Base-by-base conservation (phyloP, 2,797 vertebrate genomes). In the Rachycentron canadum region DNA sequence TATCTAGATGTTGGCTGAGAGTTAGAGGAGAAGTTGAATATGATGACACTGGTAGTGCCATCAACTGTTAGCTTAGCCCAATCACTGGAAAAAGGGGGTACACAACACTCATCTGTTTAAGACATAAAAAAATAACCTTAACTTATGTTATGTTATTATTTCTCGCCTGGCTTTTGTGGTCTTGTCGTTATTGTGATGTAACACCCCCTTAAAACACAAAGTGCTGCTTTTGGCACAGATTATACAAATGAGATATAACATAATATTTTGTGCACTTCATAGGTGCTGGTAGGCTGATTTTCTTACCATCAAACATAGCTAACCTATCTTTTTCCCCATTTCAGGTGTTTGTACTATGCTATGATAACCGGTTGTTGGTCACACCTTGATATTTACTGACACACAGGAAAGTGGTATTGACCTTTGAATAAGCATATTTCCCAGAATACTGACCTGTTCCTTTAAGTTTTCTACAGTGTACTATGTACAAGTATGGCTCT, bases 1-100 rank as follows among this genome's bases (percentile, higher is more conserved):
- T 57, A 57, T 16, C 21, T 40, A 1, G 16, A 56, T 45, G 30
- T 19, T 45, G 73, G 43, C 45, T 4, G 57, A 71, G 25, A 78
- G 16, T n/a, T 63, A 1, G 30, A 69, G 58, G 28, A 57, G n/a
- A 64, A 30, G 43, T 7, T 1, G 3, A 66, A 69, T 12, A 23
- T 52, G 6, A 73, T 40, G 36, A 14, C 14, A 2, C 23, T 30
- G 40, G 13, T 26, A 63, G 43, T 21, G 19, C 7, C 23, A 45
- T 25, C 10, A 63, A 40, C 13, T 28, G 21, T 78, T 49, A 56
- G 63, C 25, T 59, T 8, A 57, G 4, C 34, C 17, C n/a, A 53
- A 68, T 38, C 9, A 14, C 36, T 59, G 26, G 4, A 32, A 56
- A 81, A 7, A 23, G 4, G 7, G 41, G 63, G 17, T 30, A 13